Evolutionary conservation across 2,113 vertebrate species (phyloP).

Genomic region (Lepisosteus osseus): DNA sequence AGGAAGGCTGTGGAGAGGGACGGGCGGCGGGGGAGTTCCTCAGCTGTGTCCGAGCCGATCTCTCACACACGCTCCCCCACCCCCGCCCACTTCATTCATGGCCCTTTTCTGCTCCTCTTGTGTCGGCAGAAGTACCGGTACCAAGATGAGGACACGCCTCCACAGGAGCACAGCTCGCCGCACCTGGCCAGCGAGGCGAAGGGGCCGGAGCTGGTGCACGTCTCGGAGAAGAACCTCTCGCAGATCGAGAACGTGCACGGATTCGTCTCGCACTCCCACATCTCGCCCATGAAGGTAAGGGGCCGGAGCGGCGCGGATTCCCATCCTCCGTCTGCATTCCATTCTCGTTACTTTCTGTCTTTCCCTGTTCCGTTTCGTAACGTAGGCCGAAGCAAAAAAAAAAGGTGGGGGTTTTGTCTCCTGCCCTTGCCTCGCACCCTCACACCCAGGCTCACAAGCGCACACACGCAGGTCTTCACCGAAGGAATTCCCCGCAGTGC

Average conservation of each 20-base stretch:
- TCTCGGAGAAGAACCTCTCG: constrained; percentile 90
- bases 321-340: constrained; percentile 11
- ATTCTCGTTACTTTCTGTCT: not conserved
- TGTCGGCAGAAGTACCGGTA: constrained; percentile 84
- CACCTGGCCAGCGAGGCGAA: constrained; percentile 74
- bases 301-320: not conserved
- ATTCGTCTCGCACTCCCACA: constrained; percentile 90
- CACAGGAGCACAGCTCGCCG: constrained; percentile 83
- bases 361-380: too few species aligned
- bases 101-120: not conserved
- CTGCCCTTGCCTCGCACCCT: not conserved
- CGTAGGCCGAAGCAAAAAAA: too few species aligned
- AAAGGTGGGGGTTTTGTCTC: not conserved
- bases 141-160: constrained; percentile 84
- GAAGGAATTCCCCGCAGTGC: constrained; percentile 8
- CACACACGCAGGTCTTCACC: not conserved
- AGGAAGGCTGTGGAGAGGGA: too few species aligned
- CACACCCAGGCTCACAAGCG: not conserved
- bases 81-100: not conserved
- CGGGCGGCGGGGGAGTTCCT: too few species aligned
- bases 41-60: too few species aligned
- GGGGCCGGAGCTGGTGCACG: constrained; percentile 87
- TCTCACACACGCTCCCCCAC: too few species aligned
- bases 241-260: constrained; percentile 93
- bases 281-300: constrained; percentile 95